Evolutionary conservation across 2,113 vertebrate genomes (phyloP).

Genomic region (Oryctolagus cuniculus): mOryCun1.1 NC_091434.1:63382001-63382500

Average conservation of each 20-base stretch:
- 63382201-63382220: conserved; percentile 40
- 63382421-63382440: background rate
- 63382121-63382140: background rate
- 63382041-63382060: background rate
- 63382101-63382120: background rate
- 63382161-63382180: conserved; percentile 46
- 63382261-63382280: background rate
- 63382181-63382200: background rate
- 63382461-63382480: conserved; percentile 27
- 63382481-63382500: background rate
- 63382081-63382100: background rate
- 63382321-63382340: background rate
- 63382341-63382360: conserved; percentile 27
- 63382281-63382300: conserved; percentile 40
- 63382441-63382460: background rate
- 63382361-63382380: background rate
- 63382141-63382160: conserved; percentile 14
- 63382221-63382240: background rate
- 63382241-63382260: background rate
- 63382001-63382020: conserved; percentile 47
- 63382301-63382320: conserved; percentile 44
- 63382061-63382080: background rate
- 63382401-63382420: conserved; percentile 45
- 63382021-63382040: conserved; percentile 36
- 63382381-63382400: background rate